A percentile compares a stretch with the other conserved stretches of the same genome.
These are phyloP conservation scores for Labrus mixtus DNA, from an alignment of 2,113 vertebrate species.

Conservation along the genomic window DNA sequence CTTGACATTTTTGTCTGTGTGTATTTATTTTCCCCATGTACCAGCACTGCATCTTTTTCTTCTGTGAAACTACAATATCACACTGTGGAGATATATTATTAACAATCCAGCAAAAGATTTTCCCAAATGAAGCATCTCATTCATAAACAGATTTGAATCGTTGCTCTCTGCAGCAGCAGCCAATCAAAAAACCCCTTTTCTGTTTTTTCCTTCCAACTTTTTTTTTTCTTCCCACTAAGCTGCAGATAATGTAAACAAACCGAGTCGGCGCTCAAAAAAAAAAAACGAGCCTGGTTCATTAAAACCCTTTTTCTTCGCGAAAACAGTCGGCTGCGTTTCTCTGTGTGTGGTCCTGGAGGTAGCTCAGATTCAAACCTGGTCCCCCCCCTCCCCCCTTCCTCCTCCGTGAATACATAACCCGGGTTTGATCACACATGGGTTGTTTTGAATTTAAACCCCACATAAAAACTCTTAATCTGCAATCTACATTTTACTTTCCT, in stretches of 20 bases:
- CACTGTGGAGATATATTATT: background rate
- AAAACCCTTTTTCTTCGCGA: background rate
- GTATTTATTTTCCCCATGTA: too few relatives aligned
- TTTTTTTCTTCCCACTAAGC: background rate
- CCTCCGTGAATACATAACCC: background rate
- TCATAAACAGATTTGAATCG: constrained; percentile 17
- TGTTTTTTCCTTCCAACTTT: background rate
- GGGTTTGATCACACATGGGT: background rate
- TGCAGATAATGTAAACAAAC: constrained; percentile 58
- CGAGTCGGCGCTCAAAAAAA: constrained; percentile 1
- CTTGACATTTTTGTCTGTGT: too few relatives aligned
- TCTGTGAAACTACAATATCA: background rate
- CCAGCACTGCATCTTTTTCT: background rate
- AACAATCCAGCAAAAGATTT: background rate
- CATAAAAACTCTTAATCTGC: background rate
- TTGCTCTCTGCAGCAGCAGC: constrained; percentile 23
- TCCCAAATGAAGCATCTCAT: background rate
- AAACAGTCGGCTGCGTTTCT: background rate
- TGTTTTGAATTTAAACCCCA: background rate
- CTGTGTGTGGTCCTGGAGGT: background rate
- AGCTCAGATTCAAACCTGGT: background rate
- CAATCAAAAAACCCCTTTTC: constrained; percentile 44
- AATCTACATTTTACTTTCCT: background rate
- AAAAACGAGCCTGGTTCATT: constrained; percentile 6
- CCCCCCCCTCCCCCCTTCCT: background rate